A percentile compares a stretch with the other conserved stretches of the same genome.
These are phyloP conservation scores for Apotomis capreana DNA, from an alignment of 2,888 invertebrate genomes.

Conservation along the genomic window DNA sequence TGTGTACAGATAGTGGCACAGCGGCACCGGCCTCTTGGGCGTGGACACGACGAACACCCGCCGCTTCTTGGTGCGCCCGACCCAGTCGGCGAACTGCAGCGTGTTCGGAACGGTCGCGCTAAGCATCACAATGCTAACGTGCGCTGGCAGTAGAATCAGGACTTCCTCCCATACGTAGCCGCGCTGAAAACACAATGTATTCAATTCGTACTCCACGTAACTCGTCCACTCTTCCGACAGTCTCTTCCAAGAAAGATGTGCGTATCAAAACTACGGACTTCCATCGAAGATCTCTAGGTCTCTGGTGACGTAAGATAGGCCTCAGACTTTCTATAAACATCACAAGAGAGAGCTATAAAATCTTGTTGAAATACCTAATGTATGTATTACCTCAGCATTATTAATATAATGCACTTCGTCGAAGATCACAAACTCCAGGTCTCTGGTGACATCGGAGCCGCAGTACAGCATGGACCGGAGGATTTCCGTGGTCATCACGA, in stretches of 20 bases:
- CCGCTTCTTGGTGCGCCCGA: slow-evolving; percentile 92
- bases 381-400: slow-evolving; percentile 89
- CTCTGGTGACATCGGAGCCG: slow-evolving; percentile 96
- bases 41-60: slow-evolving; percentile 98
- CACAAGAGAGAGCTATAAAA: slow-evolving; percentile 94
- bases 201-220: no score
- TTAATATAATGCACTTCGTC: slow-evolving; percentile 99
- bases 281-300: slow-evolving; percentile 99
- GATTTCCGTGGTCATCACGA: slow-evolving; percentile 99
- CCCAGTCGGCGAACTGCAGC: slow-evolving; percentile 97
- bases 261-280: slow-evolving; percentile 98
- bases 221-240: no score
- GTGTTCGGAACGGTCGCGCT: slow-evolving; percentile 99
- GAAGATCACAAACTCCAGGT: slow-evolving; percentile 99
- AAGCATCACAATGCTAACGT: slow-evolving; percentile 97
- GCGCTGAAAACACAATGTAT: slow-evolving; percentile 79
- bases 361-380: not conserved
- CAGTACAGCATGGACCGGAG: slow-evolving; percentile 98
- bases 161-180: slow-evolving; percentile 99
- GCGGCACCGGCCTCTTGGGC: slow-evolving; percentile 95
- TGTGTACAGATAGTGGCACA: slow-evolving; percentile 97
- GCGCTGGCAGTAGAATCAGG: slow-evolving; percentile 95
- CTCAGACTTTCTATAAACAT: slow-evolving; percentile 99
- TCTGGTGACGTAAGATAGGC: slow-evolving; percentile 98
- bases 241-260: no score